phyloP scores from a whole-genome alignment of 1,140 invertebrate genomes.

The Drosophila navojoa region DNA sequence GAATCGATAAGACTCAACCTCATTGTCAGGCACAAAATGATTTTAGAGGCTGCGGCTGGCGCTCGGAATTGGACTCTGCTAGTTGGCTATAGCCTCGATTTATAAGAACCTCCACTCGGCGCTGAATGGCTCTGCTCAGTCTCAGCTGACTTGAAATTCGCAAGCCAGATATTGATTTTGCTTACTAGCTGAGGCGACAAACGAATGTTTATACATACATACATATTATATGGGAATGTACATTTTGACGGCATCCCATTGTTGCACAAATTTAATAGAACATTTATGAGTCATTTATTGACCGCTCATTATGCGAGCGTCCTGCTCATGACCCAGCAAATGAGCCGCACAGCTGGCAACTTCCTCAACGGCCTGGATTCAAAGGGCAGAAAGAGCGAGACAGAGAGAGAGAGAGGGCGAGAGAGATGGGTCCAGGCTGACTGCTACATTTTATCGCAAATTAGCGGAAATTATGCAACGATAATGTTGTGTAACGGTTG shows the following conservation, averaged over 20 bases:
- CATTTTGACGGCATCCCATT: constrained; percentile 32
- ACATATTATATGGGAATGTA: neutral
- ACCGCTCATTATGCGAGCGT: constrained; percentile 54
- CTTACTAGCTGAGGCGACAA: constrained; percentile 56
- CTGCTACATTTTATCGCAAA: constrained; percentile 63
- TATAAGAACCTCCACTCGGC: constrained; percentile 53
- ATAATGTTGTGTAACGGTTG: constrained; percentile 54
- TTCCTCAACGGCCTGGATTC: neutral
- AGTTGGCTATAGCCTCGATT: constrained; percentile 44
- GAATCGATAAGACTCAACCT: constrained; percentile 74
- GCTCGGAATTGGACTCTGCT: constrained; percentile 2
- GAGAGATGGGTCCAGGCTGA: too few relatives aligned
- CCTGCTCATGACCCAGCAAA: constrained; percentile 54
- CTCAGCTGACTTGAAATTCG: constrained; percentile 36
- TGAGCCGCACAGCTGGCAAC: constrained; percentile 67
- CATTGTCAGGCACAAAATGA: constrained; percentile 54
- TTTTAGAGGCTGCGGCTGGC: constrained; percentile 35
- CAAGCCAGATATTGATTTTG: constrained; percentile 72
- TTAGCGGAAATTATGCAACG: constrained; percentile 76
- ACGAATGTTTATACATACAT: constrained; percentile 34
- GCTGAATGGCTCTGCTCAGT: constrained; percentile 15
- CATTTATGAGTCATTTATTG: constrained; percentile 76
- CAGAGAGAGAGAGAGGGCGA: too few relatives aligned
- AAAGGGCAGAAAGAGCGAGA: neutral
- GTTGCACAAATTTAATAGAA: constrained; percentile 64